Evolutionary conservation across 2,797 vertebrate genomes (phyloP).

Genomic region (Poecilia wingei): DNA sequence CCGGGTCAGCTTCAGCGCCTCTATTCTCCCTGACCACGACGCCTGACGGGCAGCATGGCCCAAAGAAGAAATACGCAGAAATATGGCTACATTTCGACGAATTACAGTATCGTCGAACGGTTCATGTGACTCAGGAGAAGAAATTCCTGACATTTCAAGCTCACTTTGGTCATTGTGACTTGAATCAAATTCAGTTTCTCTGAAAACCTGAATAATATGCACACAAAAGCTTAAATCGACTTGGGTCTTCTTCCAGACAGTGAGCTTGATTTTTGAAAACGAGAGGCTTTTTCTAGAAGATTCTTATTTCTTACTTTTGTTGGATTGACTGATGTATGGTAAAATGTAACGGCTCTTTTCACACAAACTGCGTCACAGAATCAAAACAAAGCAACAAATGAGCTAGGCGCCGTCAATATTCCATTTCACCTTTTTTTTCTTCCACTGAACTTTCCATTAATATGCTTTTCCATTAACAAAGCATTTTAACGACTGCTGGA

Average conservation of each 20-base stretch:
- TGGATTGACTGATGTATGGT: not conserved
- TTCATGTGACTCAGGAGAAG: not conserved
- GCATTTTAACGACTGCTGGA: too few species aligned
- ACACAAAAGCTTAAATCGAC: not conserved
- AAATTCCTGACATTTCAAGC: not conserved
- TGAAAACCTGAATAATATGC: not conserved
- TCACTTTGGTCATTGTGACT: not conserved
- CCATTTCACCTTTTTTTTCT: too few species aligned
- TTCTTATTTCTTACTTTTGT: not conserved
- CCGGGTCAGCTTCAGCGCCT: conserved; percentile 75
- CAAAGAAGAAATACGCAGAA: not conserved
- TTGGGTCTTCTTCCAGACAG: not conserved
- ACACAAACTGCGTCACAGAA: not conserved
- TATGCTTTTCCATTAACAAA: too few species aligned
- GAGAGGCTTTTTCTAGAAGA: not conserved
- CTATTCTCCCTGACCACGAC: conserved; percentile 19
- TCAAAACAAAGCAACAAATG: not conserved
- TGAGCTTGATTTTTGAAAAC: not conserved
- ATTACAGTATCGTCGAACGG: not conserved
- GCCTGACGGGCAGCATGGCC: conserved; percentile 12
- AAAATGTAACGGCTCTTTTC: not conserved
- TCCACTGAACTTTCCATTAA: too few species aligned
- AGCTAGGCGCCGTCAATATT: too few species aligned
- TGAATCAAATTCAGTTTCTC: not conserved
- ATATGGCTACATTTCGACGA: not conserved